Evolutionary conservation across 2,113 vertebrate species (phyloP), one percentile per base, ranked within the genome.

Genomic region (Gadus chalcogrammus): DNA sequence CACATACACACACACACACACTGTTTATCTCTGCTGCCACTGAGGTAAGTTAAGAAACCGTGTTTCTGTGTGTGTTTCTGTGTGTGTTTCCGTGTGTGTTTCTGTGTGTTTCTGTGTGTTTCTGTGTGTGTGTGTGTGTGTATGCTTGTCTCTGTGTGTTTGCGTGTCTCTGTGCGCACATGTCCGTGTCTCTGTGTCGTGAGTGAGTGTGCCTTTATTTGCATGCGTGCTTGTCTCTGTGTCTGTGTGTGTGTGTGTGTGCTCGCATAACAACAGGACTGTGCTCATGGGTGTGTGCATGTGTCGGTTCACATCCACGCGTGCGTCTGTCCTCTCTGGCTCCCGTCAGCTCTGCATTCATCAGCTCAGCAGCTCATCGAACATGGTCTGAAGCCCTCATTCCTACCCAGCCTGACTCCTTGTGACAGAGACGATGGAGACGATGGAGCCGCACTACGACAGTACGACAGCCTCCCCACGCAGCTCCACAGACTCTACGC

Each of bases 261-360:
- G 27, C 24, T 16, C 60, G 55, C 8, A 42, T 53, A n/a, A 22
- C n/a, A 11, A 15, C 11, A 22, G 52, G 38, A 4, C 11, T 11
- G 28, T 2, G 65, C 8, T 12, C 9, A 61, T 61, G 15, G 6
- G 8, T 61, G 59, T 61, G 59, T 13, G 31, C 59, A 61, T 16
- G 31, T 48, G 42, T 48, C 8, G 12, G 42, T 48, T 7, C 35
- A 58, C 55, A 58, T 13, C 2, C 38, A 22, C 27, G 52, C 4
- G 20, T 65, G 58, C 68, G 71, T 76, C 69, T 64, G 77, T 75
- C 70, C 76, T 83, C 61, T 79, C 83, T 80, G 74, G 67, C 72
- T 78, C 80, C 72, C 74, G 85, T 87, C 79, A 87, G 70, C 77
- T 80, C 83, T 84, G 77, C 76, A 71, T 75, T 68, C 70, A 77